Base-by-base conservation (phyloP, 2,888 invertebrate genomes). In the Habroteleia sp. region DNA sequence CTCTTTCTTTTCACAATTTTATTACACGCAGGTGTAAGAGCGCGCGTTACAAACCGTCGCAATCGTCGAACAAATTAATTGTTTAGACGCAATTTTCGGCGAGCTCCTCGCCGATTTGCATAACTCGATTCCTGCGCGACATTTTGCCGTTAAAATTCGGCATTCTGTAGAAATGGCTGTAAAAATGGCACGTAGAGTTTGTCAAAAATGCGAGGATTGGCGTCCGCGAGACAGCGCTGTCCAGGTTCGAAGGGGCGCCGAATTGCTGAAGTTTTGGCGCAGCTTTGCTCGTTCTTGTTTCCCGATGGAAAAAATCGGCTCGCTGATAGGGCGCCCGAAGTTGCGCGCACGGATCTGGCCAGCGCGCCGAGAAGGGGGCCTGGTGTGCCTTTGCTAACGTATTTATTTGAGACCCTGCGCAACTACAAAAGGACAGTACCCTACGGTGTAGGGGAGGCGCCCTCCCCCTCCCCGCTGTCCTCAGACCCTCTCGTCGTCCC, bases 361-460 rank as follows among this genome's bases (percentile, higher is more conserved):
- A 46, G 56, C 66, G 77, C 20, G 73, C 73, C 73, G 81, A 83
- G 81, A 82, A 82, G 82, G 82, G 83, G 83, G 85, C 85, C 69
- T 69, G 69, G 78, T 69, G 71, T 87, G 85, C 82, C 83, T 82
- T 80, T 85, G 84, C 80, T 84, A 87, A 88, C 87, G 87, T 87
- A 88, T 85, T 87, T 87, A 87, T 88, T 86, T 83, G 86, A 87
- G 66, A 85, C 85, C 84, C 82, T 81, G 81, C 75, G 81, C 76
- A 83, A 81, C 80, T 83, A 84, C 83, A 85, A 86, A 87, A 85
- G 83, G 81, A 82, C 82, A 81, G 80, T 83, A 82, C 80, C 82
- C 83, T 79, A 81, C 69, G 69, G 72, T 77, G 77, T 74, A 83
- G 80, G 81, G 80, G 80, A 81, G 77, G 78, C 58, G 69, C 73